phyloP scores from a whole-genome alignment of 2,113 vertebrate species.

The Lycocorax pyrrhopterus region DNA sequence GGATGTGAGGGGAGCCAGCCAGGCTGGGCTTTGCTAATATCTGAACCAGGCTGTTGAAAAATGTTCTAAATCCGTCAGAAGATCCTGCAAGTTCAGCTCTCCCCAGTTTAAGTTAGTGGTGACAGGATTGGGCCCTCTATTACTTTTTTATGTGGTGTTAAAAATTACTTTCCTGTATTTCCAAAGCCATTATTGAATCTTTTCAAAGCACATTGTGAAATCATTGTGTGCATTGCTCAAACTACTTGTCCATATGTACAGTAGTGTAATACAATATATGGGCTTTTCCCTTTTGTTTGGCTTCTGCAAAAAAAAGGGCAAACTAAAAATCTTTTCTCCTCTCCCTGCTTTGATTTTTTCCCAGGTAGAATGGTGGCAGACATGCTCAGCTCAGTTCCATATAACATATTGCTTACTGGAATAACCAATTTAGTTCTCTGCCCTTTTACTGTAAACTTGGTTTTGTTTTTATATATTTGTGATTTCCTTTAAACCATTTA shows the following conservation, averaged over 20 bases:
- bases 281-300: conserved; percentile 8
- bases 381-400: background rate
- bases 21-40: background rate
- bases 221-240: background rate
- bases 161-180: conserved; percentile 34
- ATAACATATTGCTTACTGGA: background rate
- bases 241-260: conserved; percentile 4
- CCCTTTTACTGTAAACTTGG: conserved; percentile 32
- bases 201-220: background rate
- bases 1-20: background rate
- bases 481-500: conserved; percentile 30
- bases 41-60: background rate
- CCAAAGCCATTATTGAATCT: conserved; percentile 3
- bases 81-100: background rate
- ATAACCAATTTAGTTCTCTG: background rate
- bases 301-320: background rate
- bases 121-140: background rate
- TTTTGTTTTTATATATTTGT: background rate
- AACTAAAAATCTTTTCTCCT: background rate
- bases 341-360: background rate
- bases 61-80: background rate
- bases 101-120: background rate
- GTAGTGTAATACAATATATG: background rate
- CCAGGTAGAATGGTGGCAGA: conserved; percentile 16
- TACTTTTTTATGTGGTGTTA: conserved; percentile 2